Evolutionary conservation across 2,888 invertebrate genomes (phyloP).

Genomic region (Folsomia candida): DNA sequence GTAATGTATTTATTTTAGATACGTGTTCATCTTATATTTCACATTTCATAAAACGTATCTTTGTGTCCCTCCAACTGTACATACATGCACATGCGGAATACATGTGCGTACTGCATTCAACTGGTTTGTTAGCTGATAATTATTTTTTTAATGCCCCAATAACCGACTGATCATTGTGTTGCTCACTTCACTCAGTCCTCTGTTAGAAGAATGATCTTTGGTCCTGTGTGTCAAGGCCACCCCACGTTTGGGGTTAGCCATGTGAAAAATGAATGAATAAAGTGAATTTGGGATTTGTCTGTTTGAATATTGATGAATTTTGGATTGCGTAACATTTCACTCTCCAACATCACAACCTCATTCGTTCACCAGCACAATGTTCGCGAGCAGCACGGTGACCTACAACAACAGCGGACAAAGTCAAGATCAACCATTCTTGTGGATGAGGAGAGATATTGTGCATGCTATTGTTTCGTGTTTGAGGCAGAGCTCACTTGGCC

Average conservation of each 20-base stretch:
- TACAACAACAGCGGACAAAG: neutral
- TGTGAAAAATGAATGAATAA: neutral
- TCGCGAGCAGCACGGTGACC: neutral
- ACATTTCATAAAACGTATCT: too few species aligned
- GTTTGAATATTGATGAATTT: neutral
- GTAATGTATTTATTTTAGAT: too few species aligned
- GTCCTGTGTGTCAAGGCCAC: neutral
- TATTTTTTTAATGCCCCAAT: neutral
- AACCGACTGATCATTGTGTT: neutral
- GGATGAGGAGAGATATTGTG: too few species aligned
- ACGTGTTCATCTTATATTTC: too few species aligned
- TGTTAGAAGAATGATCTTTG: neutral
- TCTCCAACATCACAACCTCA: neutral
- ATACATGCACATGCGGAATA: too few species aligned
- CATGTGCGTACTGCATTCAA: too few species aligned
- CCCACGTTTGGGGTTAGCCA: neutral
- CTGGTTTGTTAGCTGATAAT: too few species aligned
- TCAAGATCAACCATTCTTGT: neutral
- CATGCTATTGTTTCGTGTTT: too few species aligned
- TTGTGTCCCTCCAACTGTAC: too few species aligned
- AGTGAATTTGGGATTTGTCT: neutral
- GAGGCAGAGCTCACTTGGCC: too few species aligned
- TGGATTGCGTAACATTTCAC: too few species aligned
- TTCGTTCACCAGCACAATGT: neutral
- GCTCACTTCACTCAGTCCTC: neutral